Evolutionary conservation across 2,797 vertebrate genomes (phyloP).

Genomic region (Sebastes alutus): DNA sequence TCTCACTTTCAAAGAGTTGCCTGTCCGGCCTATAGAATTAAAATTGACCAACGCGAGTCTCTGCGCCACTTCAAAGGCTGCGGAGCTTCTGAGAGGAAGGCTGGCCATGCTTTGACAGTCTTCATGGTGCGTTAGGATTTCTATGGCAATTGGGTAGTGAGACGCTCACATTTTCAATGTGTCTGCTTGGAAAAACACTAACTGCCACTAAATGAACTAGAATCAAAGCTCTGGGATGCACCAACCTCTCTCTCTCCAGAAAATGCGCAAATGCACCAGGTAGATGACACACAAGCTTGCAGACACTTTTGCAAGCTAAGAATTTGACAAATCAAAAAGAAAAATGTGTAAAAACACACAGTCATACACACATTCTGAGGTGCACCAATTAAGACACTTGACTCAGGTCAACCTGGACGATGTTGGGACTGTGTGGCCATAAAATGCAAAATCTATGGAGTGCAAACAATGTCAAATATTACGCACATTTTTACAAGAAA

Average conservation of each 20-base stretch:
- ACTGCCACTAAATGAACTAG: slow-evolving; percentile 88
- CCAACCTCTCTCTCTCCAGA: slow-evolving; percentile 63
- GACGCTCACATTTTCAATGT: slow-evolving; percentile 89
- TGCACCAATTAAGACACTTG: slow-evolving; percentile 37
- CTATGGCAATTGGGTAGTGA: slow-evolving; percentile 91
- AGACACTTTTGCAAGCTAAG: background rate
- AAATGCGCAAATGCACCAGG: slow-evolving; percentile 28
- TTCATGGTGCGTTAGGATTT: slow-evolving; percentile 96
- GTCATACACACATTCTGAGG: background rate
- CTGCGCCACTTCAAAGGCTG: slow-evolving; percentile 94
- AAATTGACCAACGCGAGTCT: slow-evolving; percentile 91
- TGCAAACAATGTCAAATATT: slow-evolving; percentile 8
- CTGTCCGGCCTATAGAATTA: slow-evolving; percentile 90
- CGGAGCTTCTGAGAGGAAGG: slow-evolving; percentile 88
- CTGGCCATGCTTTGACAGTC: slow-evolving; percentile 88
- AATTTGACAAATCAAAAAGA: background rate
- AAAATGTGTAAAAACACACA: background rate
- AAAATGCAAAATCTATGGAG: background rate
- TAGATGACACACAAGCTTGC: background rate
- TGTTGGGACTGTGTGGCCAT: background rate
- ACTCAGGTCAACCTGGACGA: slow-evolving; percentile 28
- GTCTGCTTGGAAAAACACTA: slow-evolving; percentile 86
- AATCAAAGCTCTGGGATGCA: slow-evolving; percentile 86
- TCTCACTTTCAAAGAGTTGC: slow-evolving; percentile 87
- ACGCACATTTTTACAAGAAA: slow-evolving; percentile 64